Evolutionary conservation across 2,113 vertebrate genomes (phyloP).

Genomic region (Spheniscus mendiculus): DNA sequence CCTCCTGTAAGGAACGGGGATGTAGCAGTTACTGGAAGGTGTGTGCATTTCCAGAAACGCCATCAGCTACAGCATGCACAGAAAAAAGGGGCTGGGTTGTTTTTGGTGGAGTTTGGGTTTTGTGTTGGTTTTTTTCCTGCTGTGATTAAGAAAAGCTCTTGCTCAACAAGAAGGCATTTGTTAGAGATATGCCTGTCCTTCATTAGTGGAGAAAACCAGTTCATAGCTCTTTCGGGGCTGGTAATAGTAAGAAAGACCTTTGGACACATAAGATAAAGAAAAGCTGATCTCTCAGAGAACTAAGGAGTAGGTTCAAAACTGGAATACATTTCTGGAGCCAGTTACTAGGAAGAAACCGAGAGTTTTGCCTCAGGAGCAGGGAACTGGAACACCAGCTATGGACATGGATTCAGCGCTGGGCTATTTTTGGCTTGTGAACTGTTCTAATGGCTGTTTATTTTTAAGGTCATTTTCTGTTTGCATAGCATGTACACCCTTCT

Average conservation of each 20-base stretch:
- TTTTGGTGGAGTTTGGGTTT: neutral
- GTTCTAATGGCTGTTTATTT: neutral
- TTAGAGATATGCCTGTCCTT: neutral
- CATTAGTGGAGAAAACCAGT: neutral
- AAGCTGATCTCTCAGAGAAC: neutral
- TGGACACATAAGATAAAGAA: neutral
- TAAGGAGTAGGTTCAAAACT: neutral
- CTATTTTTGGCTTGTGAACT: constrained; percentile 26
- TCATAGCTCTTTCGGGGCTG: neutral
- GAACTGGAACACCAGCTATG: neutral
- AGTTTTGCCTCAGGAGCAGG: neutral
- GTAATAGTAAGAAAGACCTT: neutral
- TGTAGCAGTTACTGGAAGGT: neutral
- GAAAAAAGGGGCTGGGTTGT: neutral
- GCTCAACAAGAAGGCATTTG: neutral
- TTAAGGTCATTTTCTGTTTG: constrained; percentile 52
- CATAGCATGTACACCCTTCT: constrained; percentile 38
- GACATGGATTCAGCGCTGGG: neutral
- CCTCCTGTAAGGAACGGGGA: neutral
- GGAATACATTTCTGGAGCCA: neutral
- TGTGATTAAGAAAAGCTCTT: constrained; percentile 14
- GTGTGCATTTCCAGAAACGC: neutral
- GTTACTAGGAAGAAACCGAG: neutral
- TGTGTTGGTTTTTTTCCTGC: neutral
- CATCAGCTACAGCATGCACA: neutral